Evolutionary conservation across 2,797 vertebrate species (phyloP).

Genomic region (Staurois parvus): DNA sequence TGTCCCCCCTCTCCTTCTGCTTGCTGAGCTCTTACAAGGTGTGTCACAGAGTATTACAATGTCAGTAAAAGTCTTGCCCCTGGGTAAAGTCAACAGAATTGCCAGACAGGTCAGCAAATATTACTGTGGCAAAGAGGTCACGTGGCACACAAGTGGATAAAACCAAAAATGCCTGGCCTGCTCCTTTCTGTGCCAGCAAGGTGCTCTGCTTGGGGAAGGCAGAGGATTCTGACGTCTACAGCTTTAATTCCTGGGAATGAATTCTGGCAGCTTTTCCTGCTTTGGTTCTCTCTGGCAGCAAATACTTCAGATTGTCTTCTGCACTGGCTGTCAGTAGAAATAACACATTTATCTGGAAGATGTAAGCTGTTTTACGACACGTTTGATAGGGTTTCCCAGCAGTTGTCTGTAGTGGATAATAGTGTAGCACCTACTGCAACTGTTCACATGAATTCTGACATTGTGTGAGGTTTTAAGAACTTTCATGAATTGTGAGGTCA

Average conservation of each 20-base stretch:
- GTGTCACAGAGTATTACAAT: conserved; percentile 67
- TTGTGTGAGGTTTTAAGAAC: too few relatives aligned
- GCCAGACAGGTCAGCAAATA: conserved; percentile 71
- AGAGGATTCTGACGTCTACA: background rate
- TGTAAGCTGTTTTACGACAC: background rate
- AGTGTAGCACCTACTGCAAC: background rate
- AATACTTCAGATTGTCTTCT: background rate
- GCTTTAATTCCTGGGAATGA: background rate
- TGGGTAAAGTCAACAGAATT: conserved; percentile 57
- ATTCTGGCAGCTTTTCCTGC: background rate
- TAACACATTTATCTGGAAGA: background rate
- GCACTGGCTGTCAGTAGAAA: background rate
- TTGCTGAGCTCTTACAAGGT: conserved; percentile 66
- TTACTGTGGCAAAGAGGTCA: conserved; percentile 70
- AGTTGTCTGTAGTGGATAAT: background rate
- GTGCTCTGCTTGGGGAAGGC: conserved; percentile 65
- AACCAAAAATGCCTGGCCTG: conserved; percentile 27
- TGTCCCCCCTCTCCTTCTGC: conserved; percentile 32
- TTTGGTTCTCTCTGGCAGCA: background rate
- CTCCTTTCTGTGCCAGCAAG: conserved; percentile 64
- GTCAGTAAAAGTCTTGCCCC: conserved; percentile 66
- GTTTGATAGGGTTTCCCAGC: background rate
- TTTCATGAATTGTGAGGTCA: too few relatives aligned
- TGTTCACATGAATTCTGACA: background rate
- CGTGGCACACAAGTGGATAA: conserved; percentile 63